These are phyloP conservation scores for Lycopodina hypogea DNA, from an alignment of 37 sponge, comb jelly and placozoan species.

Conservation along the genomic window DNA sequence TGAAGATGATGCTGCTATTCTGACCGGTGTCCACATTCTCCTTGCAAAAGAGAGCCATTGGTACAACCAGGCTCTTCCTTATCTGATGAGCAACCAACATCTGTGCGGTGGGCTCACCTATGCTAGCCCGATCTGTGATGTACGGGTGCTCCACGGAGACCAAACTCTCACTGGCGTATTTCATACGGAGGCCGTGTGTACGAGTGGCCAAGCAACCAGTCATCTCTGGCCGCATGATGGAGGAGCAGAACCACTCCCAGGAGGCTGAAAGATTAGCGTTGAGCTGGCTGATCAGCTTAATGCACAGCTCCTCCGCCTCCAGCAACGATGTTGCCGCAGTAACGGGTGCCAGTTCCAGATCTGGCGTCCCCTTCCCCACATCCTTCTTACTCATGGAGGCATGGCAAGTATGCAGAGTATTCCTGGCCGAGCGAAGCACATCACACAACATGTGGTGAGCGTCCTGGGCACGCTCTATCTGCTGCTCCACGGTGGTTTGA, in stretches of 20 bases:
- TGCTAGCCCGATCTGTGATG: background rate
- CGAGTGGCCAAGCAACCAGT: conserved; percentile 17
- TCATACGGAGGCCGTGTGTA: conserved; percentile 5
- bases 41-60: conserved; percentile 31
- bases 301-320: conserved; percentile 43
- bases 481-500: conserved; percentile 17
- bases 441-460: conserved; percentile 61
- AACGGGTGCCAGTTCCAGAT: conserved; percentile 2
- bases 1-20: conserved; percentile 38
- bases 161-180: conserved; percentile 8
- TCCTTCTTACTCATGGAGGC: conserved; percentile 48
- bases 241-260: conserved; percentile 59
- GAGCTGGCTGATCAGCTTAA: conserved; percentile 24
- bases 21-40: conserved; percentile 46
- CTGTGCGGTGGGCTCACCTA: conserved; percentile 12
- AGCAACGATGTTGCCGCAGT: conserved; percentile 11
- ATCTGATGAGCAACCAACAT: conserved; percentile 12
- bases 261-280: conserved; percentile 22
- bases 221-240: conserved; percentile 45
- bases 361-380: background rate
- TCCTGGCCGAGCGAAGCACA: conserved; percentile 38
- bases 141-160: conserved; percentile 2
- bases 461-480: conserved; percentile 48
- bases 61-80: conserved; percentile 20
- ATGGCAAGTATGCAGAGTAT: conserved; percentile 37